phyloP scores from a whole-genome alignment of 2,888 invertebrate genomes.

The Automeris io region DNA sequence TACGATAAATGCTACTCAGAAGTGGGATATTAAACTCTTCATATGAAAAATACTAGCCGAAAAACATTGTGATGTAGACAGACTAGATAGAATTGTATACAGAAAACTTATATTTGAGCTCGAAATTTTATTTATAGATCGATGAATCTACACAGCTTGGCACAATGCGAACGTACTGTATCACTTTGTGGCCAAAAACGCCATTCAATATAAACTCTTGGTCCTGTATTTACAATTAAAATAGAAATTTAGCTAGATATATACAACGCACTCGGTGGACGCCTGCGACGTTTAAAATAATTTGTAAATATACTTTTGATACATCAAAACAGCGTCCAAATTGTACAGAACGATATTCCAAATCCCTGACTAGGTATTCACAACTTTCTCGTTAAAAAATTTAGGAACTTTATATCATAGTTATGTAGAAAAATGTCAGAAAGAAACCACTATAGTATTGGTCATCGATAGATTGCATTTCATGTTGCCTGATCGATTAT shows the following conservation, averaged over 20 bases:
- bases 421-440: too few species aligned
- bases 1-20: neutral
- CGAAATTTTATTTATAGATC: neutral
- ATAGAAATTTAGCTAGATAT: constrained; percentile 68
- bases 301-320: constrained; percentile 4
- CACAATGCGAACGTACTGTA: constrained; percentile 26
- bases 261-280: constrained; percentile 33
- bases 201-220: constrained; percentile 47
- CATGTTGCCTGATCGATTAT: too few species aligned
- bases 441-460: too few species aligned
- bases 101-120: too few species aligned
- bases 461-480: too few species aligned
- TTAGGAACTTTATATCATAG: too few species aligned
- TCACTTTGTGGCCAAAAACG: constrained; percentile 29
- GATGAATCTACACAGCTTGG: neutral
- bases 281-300: constrained; percentile 13
- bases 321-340: neutral
- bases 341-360: neutral
- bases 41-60: too few species aligned
- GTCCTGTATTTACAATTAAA: constrained; percentile 68
- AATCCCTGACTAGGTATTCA: too few species aligned
- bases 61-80: too few species aligned
- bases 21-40: neutral
- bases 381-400: neutral
- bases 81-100: too few species aligned